These are phyloP conservation scores for Muricea muricata DNA, from an alignment of 92 coral and sea anemone species.

Conservation along the genomic window DNA sequence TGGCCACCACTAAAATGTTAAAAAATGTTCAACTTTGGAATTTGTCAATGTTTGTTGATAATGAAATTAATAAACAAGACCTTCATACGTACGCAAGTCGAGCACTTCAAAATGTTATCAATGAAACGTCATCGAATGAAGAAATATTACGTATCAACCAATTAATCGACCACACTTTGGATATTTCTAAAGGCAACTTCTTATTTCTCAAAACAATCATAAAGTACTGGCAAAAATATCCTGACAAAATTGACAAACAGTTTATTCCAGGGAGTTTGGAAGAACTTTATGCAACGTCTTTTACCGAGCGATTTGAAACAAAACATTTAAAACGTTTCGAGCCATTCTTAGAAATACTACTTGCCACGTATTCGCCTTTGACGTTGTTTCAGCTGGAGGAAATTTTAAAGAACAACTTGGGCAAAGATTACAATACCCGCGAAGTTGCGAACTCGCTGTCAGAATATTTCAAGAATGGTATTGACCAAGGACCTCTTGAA, in stretches of 20 bases:
- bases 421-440: constrained; percentile 9
- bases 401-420: constrained; percentile 38
- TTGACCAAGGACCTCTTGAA: constrained; percentile 13
- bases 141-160: background rate
- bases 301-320: constrained; percentile 1
- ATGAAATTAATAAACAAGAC: background rate
- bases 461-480: constrained; percentile 22
- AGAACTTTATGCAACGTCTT: constrained; percentile 8
- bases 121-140: background rate
- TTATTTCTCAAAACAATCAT: constrained; percentile 66
- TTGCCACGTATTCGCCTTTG: constrained; percentile 63
- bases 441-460: constrained; percentile 25
- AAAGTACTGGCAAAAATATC: background rate
- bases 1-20: background rate
- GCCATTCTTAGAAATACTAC: constrained; percentile 67
- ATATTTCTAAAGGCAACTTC: constrained; percentile 70
- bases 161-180: background rate
- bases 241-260: background rate
- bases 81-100: background rate
- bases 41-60: background rate
- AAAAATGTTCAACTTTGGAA: background rate
- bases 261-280: constrained; percentile 37
- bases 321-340: constrained; percentile 35
- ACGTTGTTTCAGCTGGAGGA: constrained; percentile 40
- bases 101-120: background rate